These are phyloP conservation scores for Gopherus evgoodei DNA, from an alignment of 2,113 vertebrate genomes.

Conservation along the genomic window DNA sequence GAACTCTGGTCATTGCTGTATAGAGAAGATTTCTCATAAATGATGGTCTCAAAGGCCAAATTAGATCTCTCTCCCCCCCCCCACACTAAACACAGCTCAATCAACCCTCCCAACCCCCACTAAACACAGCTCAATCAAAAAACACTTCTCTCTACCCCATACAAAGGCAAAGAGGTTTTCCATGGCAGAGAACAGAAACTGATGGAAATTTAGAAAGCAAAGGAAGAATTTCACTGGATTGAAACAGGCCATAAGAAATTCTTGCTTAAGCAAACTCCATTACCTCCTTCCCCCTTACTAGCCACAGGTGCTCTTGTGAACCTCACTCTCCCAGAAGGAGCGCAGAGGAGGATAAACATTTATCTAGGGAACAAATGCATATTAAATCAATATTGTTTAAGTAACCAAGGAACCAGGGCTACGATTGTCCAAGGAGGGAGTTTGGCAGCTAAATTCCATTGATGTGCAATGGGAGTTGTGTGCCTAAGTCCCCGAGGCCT, in stretches of 20 bases:
- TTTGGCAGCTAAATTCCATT: neutral
- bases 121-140: neutral
- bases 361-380: neutral
- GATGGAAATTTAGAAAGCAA: neutral
- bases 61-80: no score
- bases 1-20: neutral
- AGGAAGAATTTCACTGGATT: neutral
- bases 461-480: neutral
- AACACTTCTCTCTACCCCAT: neutral
- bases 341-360: neutral
- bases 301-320: neutral
- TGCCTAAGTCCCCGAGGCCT: neutral
- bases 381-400: neutral
- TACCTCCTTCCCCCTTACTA: neutral
- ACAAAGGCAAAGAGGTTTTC: no score
- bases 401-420: neutral
- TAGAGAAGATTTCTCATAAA: accelerated
- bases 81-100: accelerated
- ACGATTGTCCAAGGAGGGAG: neutral
- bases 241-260: neutral
- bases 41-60: neutral
- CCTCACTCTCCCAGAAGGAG: neutral
- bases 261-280: accelerated
- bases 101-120: accelerated
- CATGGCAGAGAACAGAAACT: neutral